These are phyloP conservation scores for Amphipoea lucens DNA, from an alignment of 2,888 invertebrate genomes.

Conservation along the genomic window DNA sequence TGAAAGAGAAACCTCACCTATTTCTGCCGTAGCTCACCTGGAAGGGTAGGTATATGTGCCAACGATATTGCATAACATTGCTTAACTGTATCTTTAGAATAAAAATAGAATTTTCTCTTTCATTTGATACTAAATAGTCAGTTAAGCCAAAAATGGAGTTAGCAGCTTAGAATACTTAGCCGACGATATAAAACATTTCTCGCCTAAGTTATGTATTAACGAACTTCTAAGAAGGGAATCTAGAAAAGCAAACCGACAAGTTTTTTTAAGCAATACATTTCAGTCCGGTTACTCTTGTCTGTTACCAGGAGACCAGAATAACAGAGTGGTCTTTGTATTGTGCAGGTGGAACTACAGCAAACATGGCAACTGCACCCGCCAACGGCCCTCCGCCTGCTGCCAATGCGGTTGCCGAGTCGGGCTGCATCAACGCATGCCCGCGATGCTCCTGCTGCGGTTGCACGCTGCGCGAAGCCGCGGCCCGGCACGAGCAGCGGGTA, in stretches of 20 bases:
- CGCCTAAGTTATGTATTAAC: neutral
- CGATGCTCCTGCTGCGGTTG: conserved; percentile 85
- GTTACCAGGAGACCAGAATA: neutral
- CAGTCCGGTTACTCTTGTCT: neutral
- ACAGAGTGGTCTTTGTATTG: neutral
- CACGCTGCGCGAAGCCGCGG: conserved; percentile 94
- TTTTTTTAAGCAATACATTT: neutral
- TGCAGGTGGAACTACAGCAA: conserved; percentile 63
- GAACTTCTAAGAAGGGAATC: conserved; percentile 9
- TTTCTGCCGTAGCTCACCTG: too few relatives aligned
- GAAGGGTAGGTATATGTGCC: too few relatives aligned
- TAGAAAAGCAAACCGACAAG: neutral
- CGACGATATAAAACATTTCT: conserved; percentile 7
- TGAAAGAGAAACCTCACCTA: too few relatives aligned
- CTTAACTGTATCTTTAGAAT: too few relatives aligned
- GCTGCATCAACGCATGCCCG: conserved; percentile 76
- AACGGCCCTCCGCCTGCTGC: conserved; percentile 25
- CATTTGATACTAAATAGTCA: too few relatives aligned
- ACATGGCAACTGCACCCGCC: conserved; percentile 60
- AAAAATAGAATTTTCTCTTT: too few relatives aligned
- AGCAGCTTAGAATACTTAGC: too few relatives aligned
- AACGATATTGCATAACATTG: too few relatives aligned
- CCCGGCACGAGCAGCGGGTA: conserved; percentile 94
- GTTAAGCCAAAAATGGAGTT: too few relatives aligned
- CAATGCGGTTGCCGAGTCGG: conserved; percentile 43